These are phyloP conservation scores for Nematostella vectensis DNA, from an alignment of 92 coral and sea anemone species.

Conservation along the genomic window DNA sequence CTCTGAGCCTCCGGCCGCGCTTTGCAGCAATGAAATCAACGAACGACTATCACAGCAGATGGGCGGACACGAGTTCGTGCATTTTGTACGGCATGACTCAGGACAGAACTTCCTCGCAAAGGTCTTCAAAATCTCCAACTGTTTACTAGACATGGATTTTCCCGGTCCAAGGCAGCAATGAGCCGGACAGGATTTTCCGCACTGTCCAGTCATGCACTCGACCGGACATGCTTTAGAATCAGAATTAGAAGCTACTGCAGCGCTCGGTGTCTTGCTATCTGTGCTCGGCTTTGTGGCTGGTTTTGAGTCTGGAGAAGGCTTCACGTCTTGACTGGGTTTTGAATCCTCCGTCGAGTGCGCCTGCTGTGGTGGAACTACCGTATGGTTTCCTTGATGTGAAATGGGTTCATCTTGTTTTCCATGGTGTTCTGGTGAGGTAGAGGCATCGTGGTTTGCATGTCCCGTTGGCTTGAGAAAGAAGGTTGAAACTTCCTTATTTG, in stretches of 20 bases:
- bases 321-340: too few relatives aligned
- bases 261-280: too few relatives aligned
- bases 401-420: too few relatives aligned
- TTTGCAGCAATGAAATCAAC: conserved; percentile 8
- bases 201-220: conserved; percentile 30
- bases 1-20: conserved; percentile 19
- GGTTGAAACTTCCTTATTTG: conserved; percentile 2
- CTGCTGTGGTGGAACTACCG: too few relatives aligned
- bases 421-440: too few relatives aligned
- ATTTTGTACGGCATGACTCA: conserved; percentile 36
- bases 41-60: conserved; percentile 56
- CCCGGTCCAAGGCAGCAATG: conserved; percentile 31
- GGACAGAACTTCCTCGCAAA: conserved; percentile 67
- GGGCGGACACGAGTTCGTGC: conserved; percentile 67
- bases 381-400: too few relatives aligned
- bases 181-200: conserved; percentile 52
- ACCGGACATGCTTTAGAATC: conserved; percentile 3
- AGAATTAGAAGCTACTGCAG: too few relatives aligned
- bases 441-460: too few relatives aligned
- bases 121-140: conserved; percentile 30
- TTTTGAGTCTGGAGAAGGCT: too few relatives aligned
- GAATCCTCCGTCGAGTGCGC: too few relatives aligned
- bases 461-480: neutral
- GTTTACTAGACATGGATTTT: neutral
- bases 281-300: conserved; percentile 5